Evolutionary conservation across 2,113 vertebrate species (phyloP), one percentile per base, ranked within the genome.

Genomic region (Phaethon lepturus): DNA sequence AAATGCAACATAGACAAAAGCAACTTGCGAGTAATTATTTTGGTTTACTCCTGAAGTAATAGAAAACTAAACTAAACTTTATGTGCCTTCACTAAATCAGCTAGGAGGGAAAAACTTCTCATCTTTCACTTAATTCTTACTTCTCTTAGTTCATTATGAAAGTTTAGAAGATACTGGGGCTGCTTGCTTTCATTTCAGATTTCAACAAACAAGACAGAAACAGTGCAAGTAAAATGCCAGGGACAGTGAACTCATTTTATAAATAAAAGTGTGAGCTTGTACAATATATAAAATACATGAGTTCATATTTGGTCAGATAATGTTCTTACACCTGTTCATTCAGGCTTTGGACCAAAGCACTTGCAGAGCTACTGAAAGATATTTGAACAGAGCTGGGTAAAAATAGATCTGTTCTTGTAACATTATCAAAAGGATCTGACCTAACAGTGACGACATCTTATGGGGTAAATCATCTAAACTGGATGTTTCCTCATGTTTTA

Each of bases 391-490:
- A 88, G 66, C 81, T 26, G 68, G 56, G 53, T 97, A 98, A 98
- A 98, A 98, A 98, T 98, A 98, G 95, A 95, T 94, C 83, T 97
- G 95, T 96, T 98, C 95, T 95, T 79, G 80, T 97, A 96, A 97
- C 84, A n/a, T 93, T 95, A 96, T 90, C 92, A 95, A 95, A 97
- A 95, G 52, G 62, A 94, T 85, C 82, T 97, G 95, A 98, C 84
- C 90, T 96, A 96, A 95, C 19, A 94, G 80, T 94, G 87, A 97
- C 44, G 3, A 33, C 82, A 95, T 96, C 95, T 92, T 95, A 75
- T 85, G 80, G 95, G 95, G 92, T 95, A 96, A 98, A 97, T 91
- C 64, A 62, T 91, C 88, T 81, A 95, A 97, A 98, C 60, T 95
- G 98, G 97, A 98, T 92, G 47, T 93, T 98, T 98, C 96, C 96